Conservation (phyloP, 2,888 invertebrate genomes). For the Marasmarcha lunaedactyla region DNA sequence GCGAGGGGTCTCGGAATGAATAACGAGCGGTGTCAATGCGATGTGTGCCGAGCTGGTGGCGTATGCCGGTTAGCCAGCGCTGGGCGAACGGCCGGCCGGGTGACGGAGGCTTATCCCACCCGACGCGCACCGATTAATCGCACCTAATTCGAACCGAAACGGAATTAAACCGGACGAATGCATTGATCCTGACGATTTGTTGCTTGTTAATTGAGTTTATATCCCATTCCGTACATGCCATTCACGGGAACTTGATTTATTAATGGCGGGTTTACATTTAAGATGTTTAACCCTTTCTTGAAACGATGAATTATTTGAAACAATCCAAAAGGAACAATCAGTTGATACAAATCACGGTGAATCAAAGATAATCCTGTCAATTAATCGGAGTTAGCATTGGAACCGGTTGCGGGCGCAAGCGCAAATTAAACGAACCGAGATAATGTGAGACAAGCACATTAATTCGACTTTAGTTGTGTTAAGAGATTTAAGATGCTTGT, state of each 20-base stretch:
- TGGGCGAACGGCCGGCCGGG: conserved; percentile 17
- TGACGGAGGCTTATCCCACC: conserved; percentile 44
- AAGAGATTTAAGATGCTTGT: conserved; percentile 2
- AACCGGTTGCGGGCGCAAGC: conserved; percentile 60
- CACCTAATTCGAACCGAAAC: conserved; percentile 64
- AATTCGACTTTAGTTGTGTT: conserved; percentile 25
- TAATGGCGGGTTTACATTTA: background rate
- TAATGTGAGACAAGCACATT: conserved; percentile 35
- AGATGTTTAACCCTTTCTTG: background rate
- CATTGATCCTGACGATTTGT: conserved; percentile 66
- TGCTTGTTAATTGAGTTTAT: conserved; percentile 41
- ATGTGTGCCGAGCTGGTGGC: conserved; percentile 53
- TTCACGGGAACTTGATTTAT: no score
- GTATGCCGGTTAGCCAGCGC: conserved; percentile 23
- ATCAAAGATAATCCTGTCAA: conserved; percentile 69
- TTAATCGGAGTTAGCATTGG: conserved; percentile 66
- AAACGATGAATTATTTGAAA: conserved; percentile 1
- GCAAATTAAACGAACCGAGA: conserved; percentile 45
- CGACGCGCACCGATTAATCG: conserved; percentile 61
- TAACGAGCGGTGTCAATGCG: conserved; percentile 64
- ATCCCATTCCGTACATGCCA: no score
- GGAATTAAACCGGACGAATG: conserved; percentile 67
- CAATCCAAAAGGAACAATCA: conserved; percentile 3
- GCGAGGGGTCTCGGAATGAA: conserved; percentile 53
- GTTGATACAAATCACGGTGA: conserved; percentile 59